Base-by-base conservation (phyloP, 1,140 invertebrate species). In the Zaprionus ornatus region DNA sequence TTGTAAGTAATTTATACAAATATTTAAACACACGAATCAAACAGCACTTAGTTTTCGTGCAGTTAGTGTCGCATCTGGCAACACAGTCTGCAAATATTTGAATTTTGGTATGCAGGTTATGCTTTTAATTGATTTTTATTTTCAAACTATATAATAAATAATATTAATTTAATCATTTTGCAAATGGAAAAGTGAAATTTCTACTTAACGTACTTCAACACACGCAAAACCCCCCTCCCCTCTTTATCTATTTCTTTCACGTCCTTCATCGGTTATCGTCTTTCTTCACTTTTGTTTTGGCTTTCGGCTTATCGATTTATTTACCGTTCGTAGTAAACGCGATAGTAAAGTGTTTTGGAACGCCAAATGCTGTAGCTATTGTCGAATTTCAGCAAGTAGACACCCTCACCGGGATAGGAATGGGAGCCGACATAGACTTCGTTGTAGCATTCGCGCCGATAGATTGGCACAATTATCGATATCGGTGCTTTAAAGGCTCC, bases 361-460 rank as follows among this genome's bases (percentile, higher is more conserved):
- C 99, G 95, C 99, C 99, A 99, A 64, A 99, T 94, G 48, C 98
- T 99, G 93, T 99, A 99, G 0, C 98, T 99, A 94, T 99, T 99
- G 93, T 99, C 99, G 93, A 99, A 99, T 94, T 99, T 99, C 9
- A 99, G 94, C 91, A 99, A 94, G 94, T 99, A 99, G 40, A 99
- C 97, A 40, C 99, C 99, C 94, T 98, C 96, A 19, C 97, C 99
- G 4, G 99, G 99, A 93, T 99, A 99, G 25, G 95, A 94, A 93
- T 99, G 99, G 79, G 97, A 98, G 9, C 99, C 99, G 50, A 98
- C 98, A 91, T 99, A 99, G 0, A 99, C 98, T 94, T 99, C 98
- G 91, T 97, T 93, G 85, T 99, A 98, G 80, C 97, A 98, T 93
- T 99, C 98, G 75, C 99, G 95, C 90, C 99, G 95, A 93, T 97